A percentile compares a stretch with the other conserved stretches of the same genome.
Conservation (phyloP, 2,888 invertebrate genomes). For the Spodoptera exigua region DNA sequence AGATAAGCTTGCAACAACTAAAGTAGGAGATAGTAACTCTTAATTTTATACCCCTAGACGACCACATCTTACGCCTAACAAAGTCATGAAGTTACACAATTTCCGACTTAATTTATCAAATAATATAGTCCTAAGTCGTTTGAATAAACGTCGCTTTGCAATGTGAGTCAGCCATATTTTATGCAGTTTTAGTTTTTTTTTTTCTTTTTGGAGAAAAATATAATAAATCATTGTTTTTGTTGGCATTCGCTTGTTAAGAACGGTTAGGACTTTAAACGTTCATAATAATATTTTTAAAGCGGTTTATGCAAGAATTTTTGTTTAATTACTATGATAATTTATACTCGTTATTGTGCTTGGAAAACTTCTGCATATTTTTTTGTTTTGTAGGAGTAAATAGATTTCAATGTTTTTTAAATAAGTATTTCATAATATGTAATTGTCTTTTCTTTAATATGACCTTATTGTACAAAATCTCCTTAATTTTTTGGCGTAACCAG, state of each 20-base stretch:
- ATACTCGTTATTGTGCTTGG: no score
- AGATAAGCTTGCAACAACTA: slow-evolving; percentile 49
- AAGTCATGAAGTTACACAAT: slow-evolving; percentile 67
- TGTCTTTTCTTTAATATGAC: no score
- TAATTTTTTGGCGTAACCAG: no score
- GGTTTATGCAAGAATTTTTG: not conserved
- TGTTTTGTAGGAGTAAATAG: no score
- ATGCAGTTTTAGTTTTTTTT: slow-evolving; percentile 26
- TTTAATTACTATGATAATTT: no score
- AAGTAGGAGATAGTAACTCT: slow-evolving; percentile 48
- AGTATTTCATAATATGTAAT: no score
- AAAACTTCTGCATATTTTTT: no score
- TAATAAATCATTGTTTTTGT: slow-evolving; percentile 19
- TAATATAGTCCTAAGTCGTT: slow-evolving; percentile 66
- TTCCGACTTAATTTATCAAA: slow-evolving; percentile 65
- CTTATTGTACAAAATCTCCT: no score
- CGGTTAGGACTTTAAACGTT: slow-evolving; percentile 7
- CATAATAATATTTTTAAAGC: slow-evolving; percentile 2
- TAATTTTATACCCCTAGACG: slow-evolving; percentile 53
- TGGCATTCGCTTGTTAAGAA: slow-evolving; percentile 11
- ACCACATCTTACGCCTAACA: slow-evolving; percentile 64
- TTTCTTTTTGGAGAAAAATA: slow-evolving; percentile 9
- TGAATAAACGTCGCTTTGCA: slow-evolving; percentile 66
- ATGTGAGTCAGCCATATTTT: slow-evolving; percentile 52
- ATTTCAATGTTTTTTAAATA: no score